These are phyloP conservation scores for Perccottus glenii DNA, from an alignment of 2,113 vertebrate species.

Conservation along the genomic window DNA sequence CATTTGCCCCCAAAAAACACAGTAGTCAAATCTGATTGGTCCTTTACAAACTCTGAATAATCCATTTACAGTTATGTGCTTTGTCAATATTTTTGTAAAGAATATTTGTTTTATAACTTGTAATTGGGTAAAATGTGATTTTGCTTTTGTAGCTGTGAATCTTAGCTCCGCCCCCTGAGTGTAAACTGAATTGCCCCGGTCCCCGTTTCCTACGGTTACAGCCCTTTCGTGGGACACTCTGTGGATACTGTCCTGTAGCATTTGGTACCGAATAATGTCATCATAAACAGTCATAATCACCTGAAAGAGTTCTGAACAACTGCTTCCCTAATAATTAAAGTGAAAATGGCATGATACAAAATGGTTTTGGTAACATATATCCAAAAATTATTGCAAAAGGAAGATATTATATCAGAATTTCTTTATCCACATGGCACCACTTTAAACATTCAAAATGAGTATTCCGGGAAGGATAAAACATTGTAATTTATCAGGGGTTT, in stretches of 20 bases:
- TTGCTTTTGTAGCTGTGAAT: slow-evolving; percentile 7
- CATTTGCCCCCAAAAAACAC: not conserved
- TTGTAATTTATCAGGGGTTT: too few relatives aligned
- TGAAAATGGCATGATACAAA: too few relatives aligned
- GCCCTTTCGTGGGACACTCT: slow-evolving; percentile 56
- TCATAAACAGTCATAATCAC: slow-evolving; percentile 44
- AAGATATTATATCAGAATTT: too few relatives aligned
- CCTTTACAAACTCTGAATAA: slow-evolving; percentile 13
- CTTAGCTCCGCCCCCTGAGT: slow-evolving; percentile 53
- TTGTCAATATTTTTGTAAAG: not conserved
- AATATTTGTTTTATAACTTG: not conserved
- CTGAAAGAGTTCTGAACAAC: not conserved
- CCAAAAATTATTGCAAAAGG: too few relatives aligned
- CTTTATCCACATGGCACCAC: too few relatives aligned
- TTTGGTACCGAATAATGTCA: slow-evolving; percentile 10
- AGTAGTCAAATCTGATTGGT: not conserved
- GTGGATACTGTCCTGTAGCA: slow-evolving; percentile 30
- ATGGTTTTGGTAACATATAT: too few relatives aligned
- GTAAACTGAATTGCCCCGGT: slow-evolving; percentile 43
- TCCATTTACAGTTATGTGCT: slow-evolving; percentile 26
- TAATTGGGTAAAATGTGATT: not conserved
- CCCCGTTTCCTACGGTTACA: slow-evolving; percentile 34
- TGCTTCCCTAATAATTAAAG: not conserved
- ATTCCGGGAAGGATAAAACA: too few relatives aligned
- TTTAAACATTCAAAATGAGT: too few relatives aligned